A percentile compares a stretch with the other conserved stretches of the same genome.
Evolutionary conservation across 23 tunicate species (phyloP).

Genomic region (Trididemnum nubilum): DNA sequence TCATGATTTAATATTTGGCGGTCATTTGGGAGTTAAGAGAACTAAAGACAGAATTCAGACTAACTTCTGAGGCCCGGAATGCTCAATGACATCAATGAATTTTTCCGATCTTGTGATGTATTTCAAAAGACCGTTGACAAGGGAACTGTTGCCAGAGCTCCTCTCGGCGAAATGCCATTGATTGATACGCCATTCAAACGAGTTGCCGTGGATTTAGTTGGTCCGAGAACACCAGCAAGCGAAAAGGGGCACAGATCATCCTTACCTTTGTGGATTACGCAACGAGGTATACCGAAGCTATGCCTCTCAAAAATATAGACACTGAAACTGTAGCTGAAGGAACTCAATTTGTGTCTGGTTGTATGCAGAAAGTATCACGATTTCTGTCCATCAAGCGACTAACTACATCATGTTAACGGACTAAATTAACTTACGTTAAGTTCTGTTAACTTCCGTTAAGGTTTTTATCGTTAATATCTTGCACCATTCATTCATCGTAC

Average conservation of each 20-base stretch:
- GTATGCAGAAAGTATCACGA: no score
- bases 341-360: no score
- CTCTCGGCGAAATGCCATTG: neutral
- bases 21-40: constrained; percentile 4
- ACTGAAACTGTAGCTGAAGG: no score
- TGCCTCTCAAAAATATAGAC: no score
- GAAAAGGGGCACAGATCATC: constrained; percentile 22
- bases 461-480: no score
- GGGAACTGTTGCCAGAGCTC: constrained; percentile 9
- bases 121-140: constrained; percentile 23
- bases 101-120: neutral
- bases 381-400: no score
- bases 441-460: no score
- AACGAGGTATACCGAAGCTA: no score
- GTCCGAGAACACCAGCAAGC: constrained; percentile 19
- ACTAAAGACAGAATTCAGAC: constrained; percentile 6
- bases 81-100: neutral
- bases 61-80: constrained; percentile 38
- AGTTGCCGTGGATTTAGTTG: constrained; percentile 32
- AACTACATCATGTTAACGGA: no score
- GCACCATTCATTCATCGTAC: no score
- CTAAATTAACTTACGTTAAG: no score
- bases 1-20: no score
- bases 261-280: constrained; percentile 39
- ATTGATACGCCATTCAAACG: constrained; percentile 17